Conservation (phyloP, 1,140 invertebrate genomes). For the Drosophila pectinifera region DNA sequence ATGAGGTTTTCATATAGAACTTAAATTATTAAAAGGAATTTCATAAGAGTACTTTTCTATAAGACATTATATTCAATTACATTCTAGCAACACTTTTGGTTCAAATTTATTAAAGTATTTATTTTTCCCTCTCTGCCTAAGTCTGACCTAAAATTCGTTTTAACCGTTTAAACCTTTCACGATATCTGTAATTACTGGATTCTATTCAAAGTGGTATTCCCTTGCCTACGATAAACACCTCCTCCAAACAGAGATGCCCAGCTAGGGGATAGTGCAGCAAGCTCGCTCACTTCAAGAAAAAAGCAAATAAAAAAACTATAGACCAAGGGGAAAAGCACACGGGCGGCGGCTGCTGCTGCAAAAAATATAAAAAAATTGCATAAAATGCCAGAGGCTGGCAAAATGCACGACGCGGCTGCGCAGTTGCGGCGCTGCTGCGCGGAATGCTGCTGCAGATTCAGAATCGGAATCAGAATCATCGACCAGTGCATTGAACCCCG, state of each 20-base stretch:
- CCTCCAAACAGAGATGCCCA: constrained; percentile 4
- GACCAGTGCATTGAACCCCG: constrained; percentile 75
- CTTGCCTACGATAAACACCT: background rate
- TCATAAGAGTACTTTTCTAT: too few relatives aligned
- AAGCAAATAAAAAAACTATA: constrained; percentile 69
- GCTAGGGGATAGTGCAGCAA: constrained; percentile 14
- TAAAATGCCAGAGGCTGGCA: constrained; percentile 75
- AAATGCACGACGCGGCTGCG: constrained; percentile 61
- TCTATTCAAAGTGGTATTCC: background rate
- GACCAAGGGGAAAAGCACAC: constrained; percentile 19
- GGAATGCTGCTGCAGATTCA: constrained; percentile 30
- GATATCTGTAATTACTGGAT: too few relatives aligned
- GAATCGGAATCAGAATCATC: constrained; percentile 39
- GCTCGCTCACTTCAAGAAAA: constrained; percentile 64
- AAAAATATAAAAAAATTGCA: constrained; percentile 55
- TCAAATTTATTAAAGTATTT: too few relatives aligned
- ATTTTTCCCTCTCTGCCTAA: too few relatives aligned
- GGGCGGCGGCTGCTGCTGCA: background rate
- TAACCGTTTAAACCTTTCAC: too few relatives aligned
- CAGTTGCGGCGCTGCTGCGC: constrained; percentile 30
- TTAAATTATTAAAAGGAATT: too few relatives aligned
- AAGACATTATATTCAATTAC: too few relatives aligned
- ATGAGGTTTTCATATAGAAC: too few relatives aligned
- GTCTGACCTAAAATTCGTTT: background rate
- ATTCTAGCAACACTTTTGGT: too few relatives aligned